phyloP scores from a whole-genome alignment of 2,888 invertebrate genomes.

The Melinaea menophilus region DNA sequence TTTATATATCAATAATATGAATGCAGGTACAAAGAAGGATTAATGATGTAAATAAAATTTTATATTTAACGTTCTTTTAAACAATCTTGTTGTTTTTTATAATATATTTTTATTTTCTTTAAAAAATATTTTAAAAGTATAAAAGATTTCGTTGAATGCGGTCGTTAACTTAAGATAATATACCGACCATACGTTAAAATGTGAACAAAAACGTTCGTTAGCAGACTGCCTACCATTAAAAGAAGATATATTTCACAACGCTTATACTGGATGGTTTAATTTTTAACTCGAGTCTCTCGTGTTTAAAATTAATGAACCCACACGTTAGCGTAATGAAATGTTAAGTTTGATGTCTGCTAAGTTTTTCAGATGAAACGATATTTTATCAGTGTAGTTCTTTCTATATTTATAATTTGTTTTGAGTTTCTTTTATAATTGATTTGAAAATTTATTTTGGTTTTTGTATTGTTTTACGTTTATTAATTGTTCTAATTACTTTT shows the following conservation, averaged over 20 bases:
- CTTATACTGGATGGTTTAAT: constrained; percentile 36
- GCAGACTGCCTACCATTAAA: constrained; percentile 19
- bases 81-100: too few species aligned
- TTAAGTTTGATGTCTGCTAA: constrained; percentile 36
- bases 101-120: too few species aligned
- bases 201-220: constrained; percentile 4
- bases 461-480: neutral
- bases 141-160: too few species aligned
- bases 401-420: too few species aligned
- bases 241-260: constrained; percentile 37
- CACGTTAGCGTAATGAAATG: constrained; percentile 42
- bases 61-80: too few species aligned
- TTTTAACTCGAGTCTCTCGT: constrained; percentile 40
- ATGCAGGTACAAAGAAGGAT: too few species aligned
- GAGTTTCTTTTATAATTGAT: neutral
- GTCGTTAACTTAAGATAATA: neutral
- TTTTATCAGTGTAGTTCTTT: constrained; percentile 7
- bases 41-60: too few species aligned
- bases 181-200: neutral
- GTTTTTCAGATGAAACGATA: constrained; percentile 34
- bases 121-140: too few species aligned
- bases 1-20: too few species aligned
- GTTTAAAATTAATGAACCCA: constrained; percentile 38
- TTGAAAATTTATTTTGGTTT: neutral
- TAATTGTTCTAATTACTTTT: neutral